A percentile compares a stretch with the other conserved stretches of the same genome.
Evolutionary conservation across 1,140 invertebrate species (phyloP).

Genomic region (Philaenus spumarius): DNA sequence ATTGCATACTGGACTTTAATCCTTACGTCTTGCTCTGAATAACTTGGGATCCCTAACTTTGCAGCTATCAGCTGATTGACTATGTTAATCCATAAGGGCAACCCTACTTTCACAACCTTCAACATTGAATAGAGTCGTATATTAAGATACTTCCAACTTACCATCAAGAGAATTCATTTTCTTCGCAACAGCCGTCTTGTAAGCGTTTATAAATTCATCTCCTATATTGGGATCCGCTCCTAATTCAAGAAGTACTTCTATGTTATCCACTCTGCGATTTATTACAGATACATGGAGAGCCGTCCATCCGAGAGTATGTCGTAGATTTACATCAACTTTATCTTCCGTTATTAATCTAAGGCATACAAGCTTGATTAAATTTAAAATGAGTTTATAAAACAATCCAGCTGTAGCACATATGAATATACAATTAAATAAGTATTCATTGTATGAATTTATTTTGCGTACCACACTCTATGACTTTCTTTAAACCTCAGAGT

Average conservation of each 20-base stretch:
- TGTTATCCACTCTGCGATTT: conserved; percentile 57
- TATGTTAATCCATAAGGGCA: too few relatives aligned
- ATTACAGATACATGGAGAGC: conserved; percentile 76
- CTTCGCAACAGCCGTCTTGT: conserved; percentile 50
- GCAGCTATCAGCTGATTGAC: too few relatives aligned
- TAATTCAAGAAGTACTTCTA: conserved; percentile 59
- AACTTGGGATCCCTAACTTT: too few relatives aligned
- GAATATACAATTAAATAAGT: too few relatives aligned
- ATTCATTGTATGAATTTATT: too few relatives aligned
- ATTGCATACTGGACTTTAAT: too few relatives aligned
- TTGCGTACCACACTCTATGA: too few relatives aligned
- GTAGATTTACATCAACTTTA: conserved; percentile 49
- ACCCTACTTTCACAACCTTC: too few relatives aligned
- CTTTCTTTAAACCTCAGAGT: background rate
- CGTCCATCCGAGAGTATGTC: conserved; percentile 77
- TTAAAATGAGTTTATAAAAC: conserved; percentile 4
- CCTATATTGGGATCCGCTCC: conserved; percentile 74
- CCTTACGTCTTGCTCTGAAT: too few relatives aligned
- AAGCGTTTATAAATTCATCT: conserved; percentile 72
- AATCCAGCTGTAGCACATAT: too few relatives aligned
- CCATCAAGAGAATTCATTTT: conserved; percentile 55
- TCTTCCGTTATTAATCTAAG: conserved; percentile 37
- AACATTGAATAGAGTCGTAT: too few relatives aligned
- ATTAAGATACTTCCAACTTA: conserved; percentile 37
- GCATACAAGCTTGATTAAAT: conserved; percentile 33